Evolutionary conservation across 2,888 invertebrate genomes (phyloP).

Genomic region (Eulithis prunata): DNA sequence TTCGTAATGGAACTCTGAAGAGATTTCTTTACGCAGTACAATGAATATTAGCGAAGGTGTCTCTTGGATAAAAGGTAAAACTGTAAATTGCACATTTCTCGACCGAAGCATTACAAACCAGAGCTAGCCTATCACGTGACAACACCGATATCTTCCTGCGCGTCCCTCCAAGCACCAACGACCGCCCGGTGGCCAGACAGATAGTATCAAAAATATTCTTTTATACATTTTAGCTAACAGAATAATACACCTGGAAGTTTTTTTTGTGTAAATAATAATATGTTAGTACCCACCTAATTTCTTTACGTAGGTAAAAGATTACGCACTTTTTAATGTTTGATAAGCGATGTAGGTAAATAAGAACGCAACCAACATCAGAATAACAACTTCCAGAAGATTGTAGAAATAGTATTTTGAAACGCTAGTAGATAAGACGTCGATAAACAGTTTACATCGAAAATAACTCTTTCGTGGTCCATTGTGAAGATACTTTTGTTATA

Average conservation of each 20-base stretch:
- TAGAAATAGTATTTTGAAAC: conserved; percentile 46
- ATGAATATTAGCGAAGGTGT: conserved; percentile 1
- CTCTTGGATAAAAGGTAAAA: neutral
- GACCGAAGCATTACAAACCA: conserved; percentile 20
- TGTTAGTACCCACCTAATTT: too few species aligned
- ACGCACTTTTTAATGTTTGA: too few species aligned
- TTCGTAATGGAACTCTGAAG: conserved; percentile 2
- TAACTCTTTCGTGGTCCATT: conserved; percentile 48
- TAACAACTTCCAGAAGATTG: conserved; percentile 23
- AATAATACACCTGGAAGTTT: conserved; percentile 14
- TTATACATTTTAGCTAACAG: conserved; percentile 29
- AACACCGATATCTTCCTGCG: conserved; percentile 55
- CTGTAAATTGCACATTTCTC: conserved; percentile 7
- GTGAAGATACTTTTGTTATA: conserved; percentile 38
- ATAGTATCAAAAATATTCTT: conserved; percentile 50
- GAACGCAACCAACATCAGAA: conserved; percentile 47
- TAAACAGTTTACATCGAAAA: conserved; percentile 42
- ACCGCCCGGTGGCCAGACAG: conserved; percentile 76
- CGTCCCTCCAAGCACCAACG: conserved; percentile 73
- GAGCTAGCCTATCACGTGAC: conserved; percentile 53
- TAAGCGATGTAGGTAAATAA: conserved; percentile 25
- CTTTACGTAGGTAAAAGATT: neutral
- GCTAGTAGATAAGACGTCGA: conserved; percentile 34
- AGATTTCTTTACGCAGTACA: neutral
- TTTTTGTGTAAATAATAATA: too few species aligned